phyloP scores from a whole-genome alignment of 2,113 vertebrate species.

The Athene noctua region DNA sequence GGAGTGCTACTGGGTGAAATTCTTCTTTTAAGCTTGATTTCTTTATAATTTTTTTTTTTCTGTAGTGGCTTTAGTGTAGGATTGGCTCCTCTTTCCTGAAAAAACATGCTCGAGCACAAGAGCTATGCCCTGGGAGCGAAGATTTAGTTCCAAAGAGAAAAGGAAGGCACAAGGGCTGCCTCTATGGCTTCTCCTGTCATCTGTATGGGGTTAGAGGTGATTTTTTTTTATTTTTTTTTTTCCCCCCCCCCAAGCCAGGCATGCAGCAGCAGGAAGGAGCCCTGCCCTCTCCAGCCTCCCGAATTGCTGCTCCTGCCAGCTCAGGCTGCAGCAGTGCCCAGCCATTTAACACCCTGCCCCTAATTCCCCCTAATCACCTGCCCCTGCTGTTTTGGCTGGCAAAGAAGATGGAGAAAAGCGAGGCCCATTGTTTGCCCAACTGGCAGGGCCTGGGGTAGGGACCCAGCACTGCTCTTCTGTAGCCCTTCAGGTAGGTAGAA shows the following conservation, averaged over 20 bases:
- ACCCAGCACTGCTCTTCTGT: rapidly evolving
- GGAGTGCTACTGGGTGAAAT: background rate
- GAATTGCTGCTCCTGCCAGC: background rate
- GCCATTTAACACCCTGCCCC: background rate
- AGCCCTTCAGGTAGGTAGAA: background rate
- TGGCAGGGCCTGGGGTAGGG: background rate
- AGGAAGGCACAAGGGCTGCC: background rate
- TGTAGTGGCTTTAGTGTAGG: background rate
- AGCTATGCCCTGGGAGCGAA: background rate
- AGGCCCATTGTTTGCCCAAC: background rate
- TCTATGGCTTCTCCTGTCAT: background rate
- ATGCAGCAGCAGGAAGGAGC: background rate
- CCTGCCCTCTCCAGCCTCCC: background rate
- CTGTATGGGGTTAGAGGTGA: rapidly evolving
- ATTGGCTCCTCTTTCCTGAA: background rate
- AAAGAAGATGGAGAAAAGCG: background rate
- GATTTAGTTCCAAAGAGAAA: background rate
- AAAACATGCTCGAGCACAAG: background rate
- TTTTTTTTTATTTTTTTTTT: no score
- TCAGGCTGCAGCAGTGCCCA: background rate
- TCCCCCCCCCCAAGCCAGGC: background rate
- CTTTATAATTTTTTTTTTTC: background rate
- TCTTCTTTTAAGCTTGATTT: background rate
- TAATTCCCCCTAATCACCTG: background rate
- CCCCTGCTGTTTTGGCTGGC: background rate